Percentiles rank a stretch among this genome's conserved stretches.
Evolutionary conservation across 1,140 invertebrate genomes (phyloP).

Genomic region (Diabrotica virgifera): DNA sequence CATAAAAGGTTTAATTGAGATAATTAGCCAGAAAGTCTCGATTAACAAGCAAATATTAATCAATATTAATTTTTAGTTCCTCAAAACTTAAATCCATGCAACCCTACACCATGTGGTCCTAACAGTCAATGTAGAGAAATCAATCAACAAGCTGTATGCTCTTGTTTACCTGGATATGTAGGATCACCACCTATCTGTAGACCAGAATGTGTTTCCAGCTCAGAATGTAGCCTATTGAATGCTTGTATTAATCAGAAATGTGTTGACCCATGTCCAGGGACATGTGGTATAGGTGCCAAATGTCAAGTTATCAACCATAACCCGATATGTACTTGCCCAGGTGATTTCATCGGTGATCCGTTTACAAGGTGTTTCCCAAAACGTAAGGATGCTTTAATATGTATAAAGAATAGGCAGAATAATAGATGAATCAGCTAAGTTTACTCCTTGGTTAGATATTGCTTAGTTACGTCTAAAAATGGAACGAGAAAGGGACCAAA

Average conservation of each 20-base stretch:
- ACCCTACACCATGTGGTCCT: constrained; percentile 55
- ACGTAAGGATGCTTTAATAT: background rate
- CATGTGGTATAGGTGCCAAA: constrained; percentile 60
- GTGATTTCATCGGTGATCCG: constrained; percentile 52
- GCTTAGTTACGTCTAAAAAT: no score
- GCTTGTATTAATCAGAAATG: constrained; percentile 64
- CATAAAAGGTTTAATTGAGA: no score
- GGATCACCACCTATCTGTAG: constrained; percentile 53
- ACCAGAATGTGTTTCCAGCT: constrained; percentile 62
- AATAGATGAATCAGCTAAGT: no score
- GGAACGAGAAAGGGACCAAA: no score
- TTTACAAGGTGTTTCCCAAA: constrained; percentile 63
- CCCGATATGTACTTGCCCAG: constrained; percentile 49
- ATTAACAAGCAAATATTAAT: constrained; percentile 7
- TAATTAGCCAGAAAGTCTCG: no score
- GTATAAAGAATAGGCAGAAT: background rate
- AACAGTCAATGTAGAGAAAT: constrained; percentile 59
- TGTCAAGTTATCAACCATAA: constrained; percentile 64
- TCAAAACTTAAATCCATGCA: constrained; percentile 47
- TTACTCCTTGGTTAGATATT: background rate
- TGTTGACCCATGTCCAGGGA: constrained; percentile 60
- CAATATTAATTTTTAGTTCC: constrained; percentile 47
- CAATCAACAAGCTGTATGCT: constrained; percentile 56
- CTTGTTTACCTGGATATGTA: constrained; percentile 52
- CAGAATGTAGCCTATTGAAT: constrained; percentile 59